These are phyloP conservation scores for Alosa sapidissima DNA, from an alignment of 2,797 vertebrate genomes.

Conservation along the genomic window DNA sequence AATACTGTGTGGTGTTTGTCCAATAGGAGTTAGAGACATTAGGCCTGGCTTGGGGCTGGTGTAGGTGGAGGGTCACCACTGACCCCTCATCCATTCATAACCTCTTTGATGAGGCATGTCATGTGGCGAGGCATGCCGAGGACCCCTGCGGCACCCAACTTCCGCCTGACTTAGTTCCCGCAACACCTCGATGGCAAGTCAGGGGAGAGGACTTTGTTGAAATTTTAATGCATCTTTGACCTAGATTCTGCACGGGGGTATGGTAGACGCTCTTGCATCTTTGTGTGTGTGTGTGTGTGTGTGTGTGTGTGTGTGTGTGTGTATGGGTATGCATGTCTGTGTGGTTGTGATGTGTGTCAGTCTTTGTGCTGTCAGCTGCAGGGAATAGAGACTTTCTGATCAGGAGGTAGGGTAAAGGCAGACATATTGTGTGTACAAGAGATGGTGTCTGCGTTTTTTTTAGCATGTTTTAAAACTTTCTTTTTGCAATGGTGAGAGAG, in stretches of 20 bases:
- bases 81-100: constrained; percentile 25
- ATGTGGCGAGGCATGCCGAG: constrained; percentile 39
- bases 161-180: constrained; percentile 62
- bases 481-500: constrained; percentile 30
- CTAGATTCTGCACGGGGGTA: constrained; percentile 66
- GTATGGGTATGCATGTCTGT: constrained; percentile 45
- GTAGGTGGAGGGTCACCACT: constrained; percentile 9
- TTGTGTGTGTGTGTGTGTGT: constrained; percentile 38
- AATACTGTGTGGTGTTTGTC: neutral
- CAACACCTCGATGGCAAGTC: constrained; percentile 62
- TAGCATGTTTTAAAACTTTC: constrained; percentile 47
- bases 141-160: constrained; percentile 53
- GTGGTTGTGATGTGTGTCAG: constrained; percentile 64
- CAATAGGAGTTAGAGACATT: neutral
- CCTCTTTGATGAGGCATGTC: constrained; percentile 53
- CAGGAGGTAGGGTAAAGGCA: constrained; percentile 43
- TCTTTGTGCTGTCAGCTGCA: constrained; percentile 64
- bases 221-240: constrained; percentile 77
- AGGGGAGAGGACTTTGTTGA: constrained; percentile 66
- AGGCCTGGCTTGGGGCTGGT: neutral
- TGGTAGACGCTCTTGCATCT: constrained; percentile 14
- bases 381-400: constrained; percentile 54
- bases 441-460: constrained; percentile 47
- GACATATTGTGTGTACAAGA: constrained; percentile 55
- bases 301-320: constrained; percentile 29